Evolutionary conservation across 2,888 invertebrate species (phyloP).

Genomic region (Drosophila fungiperda): DNA sequence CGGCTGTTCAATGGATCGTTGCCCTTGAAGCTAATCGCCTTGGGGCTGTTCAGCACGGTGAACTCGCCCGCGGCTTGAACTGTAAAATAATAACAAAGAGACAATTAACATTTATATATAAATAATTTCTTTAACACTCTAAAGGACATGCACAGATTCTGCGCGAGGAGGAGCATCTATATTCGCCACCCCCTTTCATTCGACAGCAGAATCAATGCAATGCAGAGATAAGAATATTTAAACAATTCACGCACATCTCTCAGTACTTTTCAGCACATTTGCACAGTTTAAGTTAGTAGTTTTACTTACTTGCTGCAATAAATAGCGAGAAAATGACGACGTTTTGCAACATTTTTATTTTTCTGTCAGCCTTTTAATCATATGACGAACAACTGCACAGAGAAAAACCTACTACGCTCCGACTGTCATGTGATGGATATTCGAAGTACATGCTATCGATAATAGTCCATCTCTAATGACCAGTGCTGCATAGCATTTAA

Average conservation of each 20-base stretch:
- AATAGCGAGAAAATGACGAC: slow-evolving; percentile 80
- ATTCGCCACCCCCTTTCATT: slow-evolving; percentile 13
- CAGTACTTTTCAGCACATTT: not conserved
- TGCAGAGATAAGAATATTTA: slow-evolving; percentile 20
- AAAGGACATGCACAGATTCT: slow-evolving; percentile 32
- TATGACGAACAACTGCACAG: slow-evolving; percentile 83
- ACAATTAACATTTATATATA: not conserved
- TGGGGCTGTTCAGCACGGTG: slow-evolving; percentile 89
- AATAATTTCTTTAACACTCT: not conserved
- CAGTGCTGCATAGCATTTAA: slow-evolving; percentile 9
- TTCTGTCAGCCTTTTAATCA: slow-evolving; percentile 80
- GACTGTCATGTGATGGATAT: slow-evolving; percentile 76
- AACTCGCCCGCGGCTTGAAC: slow-evolving; percentile 86
- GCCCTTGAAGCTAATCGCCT: slow-evolving; percentile 89
- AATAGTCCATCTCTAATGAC: slow-evolving; percentile 20
- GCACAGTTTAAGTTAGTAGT: not conserved
- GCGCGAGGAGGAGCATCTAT: slow-evolving; percentile 51
- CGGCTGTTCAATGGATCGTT: slow-evolving; percentile 87
- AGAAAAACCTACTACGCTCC: slow-evolving; percentile 64
- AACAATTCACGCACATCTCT: not conserved
- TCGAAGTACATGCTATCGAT: slow-evolving; percentile 43
- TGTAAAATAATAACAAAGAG: slow-evolving; percentile 28
- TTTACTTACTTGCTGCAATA: slow-evolving; percentile 83
- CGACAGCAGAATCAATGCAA: slow-evolving; percentile 43
- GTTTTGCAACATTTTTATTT: slow-evolving; percentile 82